A percentile compares a stretch with the other conserved stretches of the same genome.
Conservation (phyloP, 2,113 vertebrate species). For the Esox niger region DNA sequence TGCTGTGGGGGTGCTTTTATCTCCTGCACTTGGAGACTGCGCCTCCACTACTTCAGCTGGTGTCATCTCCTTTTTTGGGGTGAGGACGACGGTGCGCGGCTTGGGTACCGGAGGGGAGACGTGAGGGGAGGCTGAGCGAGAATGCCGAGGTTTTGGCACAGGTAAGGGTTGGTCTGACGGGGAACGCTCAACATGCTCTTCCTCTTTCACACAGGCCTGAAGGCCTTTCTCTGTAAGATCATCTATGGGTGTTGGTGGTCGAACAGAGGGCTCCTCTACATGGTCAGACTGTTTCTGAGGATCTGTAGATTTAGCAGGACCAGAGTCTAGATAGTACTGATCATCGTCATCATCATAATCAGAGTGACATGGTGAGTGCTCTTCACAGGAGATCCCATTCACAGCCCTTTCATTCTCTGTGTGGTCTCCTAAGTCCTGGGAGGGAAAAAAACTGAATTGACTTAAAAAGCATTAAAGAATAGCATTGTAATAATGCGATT, state of each 20-base stretch:
- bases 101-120: constrained; percentile 56
- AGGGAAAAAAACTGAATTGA: not conserved
- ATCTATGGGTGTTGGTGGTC: not conserved
- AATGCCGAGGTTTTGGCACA: constrained; percentile 64
- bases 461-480: not conserved
- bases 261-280: constrained; percentile 2
- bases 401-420: constrained; percentile 20
- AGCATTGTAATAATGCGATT: not conserved
- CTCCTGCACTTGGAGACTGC: not conserved
- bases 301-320: not conserved
- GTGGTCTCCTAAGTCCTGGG: constrained; percentile 25
- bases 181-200: not conserved
- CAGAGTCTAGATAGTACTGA: constrained; percentile 30
- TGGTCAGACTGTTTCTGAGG: not conserved
- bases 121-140: constrained; percentile 25
- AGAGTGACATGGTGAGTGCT: constrained; percentile 46
- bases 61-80: not conserved
- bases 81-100: constrained; percentile 55
- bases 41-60: not conserved
- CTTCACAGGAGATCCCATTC: constrained; percentile 39
- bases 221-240: not conserved
- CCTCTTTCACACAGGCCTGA: constrained; percentile 1
- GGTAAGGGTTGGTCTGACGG: constrained; percentile 19
- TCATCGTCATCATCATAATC: no score
- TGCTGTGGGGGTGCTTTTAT: not conserved